Conservation (phyloP, 2,797 vertebrate genomes). For the Bryconaethiops microstoma region DNA sequence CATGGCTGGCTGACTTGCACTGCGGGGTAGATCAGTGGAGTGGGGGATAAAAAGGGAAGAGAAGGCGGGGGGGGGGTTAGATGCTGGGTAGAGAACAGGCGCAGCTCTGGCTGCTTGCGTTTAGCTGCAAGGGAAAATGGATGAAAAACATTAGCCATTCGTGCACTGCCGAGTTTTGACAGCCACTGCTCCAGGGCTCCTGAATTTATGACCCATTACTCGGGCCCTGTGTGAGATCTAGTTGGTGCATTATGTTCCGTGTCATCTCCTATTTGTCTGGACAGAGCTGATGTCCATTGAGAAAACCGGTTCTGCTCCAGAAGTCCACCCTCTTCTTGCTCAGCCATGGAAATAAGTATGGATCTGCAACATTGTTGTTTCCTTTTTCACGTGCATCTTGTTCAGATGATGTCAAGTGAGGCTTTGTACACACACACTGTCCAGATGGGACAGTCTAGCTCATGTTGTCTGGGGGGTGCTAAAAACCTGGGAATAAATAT, state of each 20-base stretch:
- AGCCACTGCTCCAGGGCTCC: conserved; percentile 80
- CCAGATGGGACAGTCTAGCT: conserved; percentile 49
- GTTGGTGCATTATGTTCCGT: conserved; percentile 88
- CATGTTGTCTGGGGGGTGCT: not conserved
- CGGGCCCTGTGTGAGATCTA: conserved; percentile 76
- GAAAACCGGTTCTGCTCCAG: conserved; percentile 75
- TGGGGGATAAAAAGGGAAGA: conserved; percentile 42
- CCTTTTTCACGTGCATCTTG: conserved; percentile 80
- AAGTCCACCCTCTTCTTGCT: conserved; percentile 67
- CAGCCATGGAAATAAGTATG: conserved; percentile 71
- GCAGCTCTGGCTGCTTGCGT: conserved; percentile 35
- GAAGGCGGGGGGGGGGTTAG: conserved; percentile 29
- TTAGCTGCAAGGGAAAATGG: conserved; percentile 68
- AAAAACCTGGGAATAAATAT: conserved; percentile 4
- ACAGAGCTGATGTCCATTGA: conserved; percentile 86
- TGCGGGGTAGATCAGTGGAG: conserved; percentile 62
- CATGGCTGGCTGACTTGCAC: conserved; percentile 77
- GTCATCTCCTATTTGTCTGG: conserved; percentile 89
- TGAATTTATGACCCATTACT: conserved; percentile 89
- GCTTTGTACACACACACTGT: conserved; percentile 25
- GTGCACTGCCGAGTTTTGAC: conserved; percentile 84
- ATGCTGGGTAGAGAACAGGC: conserved; percentile 56
- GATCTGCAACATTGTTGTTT: conserved; percentile 74
- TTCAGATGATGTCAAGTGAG: conserved; percentile 75
- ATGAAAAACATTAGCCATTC: conserved; percentile 82